A percentile compares a stretch with the other conserved stretches of the same genome.
phyloP scores from a whole-genome alignment of 2,888 invertebrate species.

The Ferdinandea cuprea region DNA sequence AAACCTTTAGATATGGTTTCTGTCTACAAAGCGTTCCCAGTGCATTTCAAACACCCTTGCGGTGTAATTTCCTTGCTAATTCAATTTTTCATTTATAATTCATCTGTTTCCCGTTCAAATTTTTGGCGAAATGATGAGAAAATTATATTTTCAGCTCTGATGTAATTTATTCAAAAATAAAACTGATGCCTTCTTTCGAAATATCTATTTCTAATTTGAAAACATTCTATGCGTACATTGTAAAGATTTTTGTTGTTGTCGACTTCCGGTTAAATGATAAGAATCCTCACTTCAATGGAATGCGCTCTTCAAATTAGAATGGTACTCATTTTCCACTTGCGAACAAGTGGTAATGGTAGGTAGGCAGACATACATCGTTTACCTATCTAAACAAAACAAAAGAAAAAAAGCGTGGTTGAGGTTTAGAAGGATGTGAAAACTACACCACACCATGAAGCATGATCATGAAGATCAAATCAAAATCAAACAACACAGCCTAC shows the following conservation, averaged over 20 bases:
- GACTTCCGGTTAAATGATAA: conserved; percentile 39
- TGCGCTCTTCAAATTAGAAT: conserved; percentile 35
- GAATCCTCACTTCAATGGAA: conserved; percentile 21
- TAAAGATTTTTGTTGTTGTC: neutral
- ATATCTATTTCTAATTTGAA: conserved; percentile 30
- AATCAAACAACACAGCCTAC: neutral
- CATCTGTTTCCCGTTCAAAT: neutral
- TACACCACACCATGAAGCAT: conserved; percentile 2
- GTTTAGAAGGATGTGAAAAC: conserved; percentile 23
- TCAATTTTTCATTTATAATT: neutral
- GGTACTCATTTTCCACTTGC: conserved; percentile 14
- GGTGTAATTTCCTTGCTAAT: neutral
- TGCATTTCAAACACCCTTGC: conserved; percentile 4
- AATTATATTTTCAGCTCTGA: conserved; percentile 38
- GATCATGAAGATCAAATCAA: neutral
- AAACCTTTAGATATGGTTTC: neutral
- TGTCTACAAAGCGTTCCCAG: neutral
- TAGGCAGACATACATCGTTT: conserved; percentile 2
- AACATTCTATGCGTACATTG: neutral
- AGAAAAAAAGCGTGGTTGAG: neutral
- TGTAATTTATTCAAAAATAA: conserved; percentile 12
- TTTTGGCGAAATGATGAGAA: conserved; percentile 11
- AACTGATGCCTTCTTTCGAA: neutral
- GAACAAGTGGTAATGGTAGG: neutral
- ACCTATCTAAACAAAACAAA: neutral